A percentile compares a stretch with the other conserved stretches of the same genome.
These are phyloP conservation scores for Cynoglossus semilaevis DNA, from an alignment of 2,113 vertebrate species.

Conservation along the genomic window DNA sequence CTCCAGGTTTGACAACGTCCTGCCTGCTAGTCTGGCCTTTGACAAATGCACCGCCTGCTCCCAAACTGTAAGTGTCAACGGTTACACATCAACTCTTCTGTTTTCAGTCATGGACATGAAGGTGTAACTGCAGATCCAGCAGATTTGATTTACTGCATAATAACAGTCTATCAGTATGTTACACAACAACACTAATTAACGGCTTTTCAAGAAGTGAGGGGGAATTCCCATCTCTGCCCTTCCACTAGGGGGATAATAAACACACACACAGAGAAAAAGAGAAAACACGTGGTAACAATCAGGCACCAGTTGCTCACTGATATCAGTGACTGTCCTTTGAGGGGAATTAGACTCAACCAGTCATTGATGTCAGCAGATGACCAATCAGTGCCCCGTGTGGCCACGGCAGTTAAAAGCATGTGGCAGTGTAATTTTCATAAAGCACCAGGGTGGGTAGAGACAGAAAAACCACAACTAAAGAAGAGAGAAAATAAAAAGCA, in stretches of 20 bases:
- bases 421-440: constrained; percentile 20
- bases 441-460: constrained; percentile 4
- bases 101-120: background rate
- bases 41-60: constrained; percentile 99
- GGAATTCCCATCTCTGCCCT: constrained; percentile 56
- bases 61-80: constrained; percentile 80
- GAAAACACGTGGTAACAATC: constrained; percentile 72
- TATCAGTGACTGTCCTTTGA: constrained; percentile 74
- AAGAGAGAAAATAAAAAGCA: constrained; percentile 6
- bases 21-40: constrained; percentile 96
- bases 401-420: constrained; percentile 17
- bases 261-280: constrained; percentile 37
- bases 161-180: constrained; percentile 15
- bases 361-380: constrained; percentile 39
- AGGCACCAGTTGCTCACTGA: constrained; percentile 69
- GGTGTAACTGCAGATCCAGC: no score
- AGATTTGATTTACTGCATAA: constrained; percentile 26
- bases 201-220: constrained; percentile 42
- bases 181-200: constrained; percentile 44
- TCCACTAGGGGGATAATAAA: constrained; percentile 53
- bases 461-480: constrained; percentile 18
- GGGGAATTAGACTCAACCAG: constrained; percentile 61
- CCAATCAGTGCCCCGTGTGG: constrained; percentile 44
- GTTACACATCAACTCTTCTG: background rate
- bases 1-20: constrained; percentile 95